Base-by-base conservation (phyloP, 2,797 vertebrate species). In the Brachymystax lenok region DNA sequence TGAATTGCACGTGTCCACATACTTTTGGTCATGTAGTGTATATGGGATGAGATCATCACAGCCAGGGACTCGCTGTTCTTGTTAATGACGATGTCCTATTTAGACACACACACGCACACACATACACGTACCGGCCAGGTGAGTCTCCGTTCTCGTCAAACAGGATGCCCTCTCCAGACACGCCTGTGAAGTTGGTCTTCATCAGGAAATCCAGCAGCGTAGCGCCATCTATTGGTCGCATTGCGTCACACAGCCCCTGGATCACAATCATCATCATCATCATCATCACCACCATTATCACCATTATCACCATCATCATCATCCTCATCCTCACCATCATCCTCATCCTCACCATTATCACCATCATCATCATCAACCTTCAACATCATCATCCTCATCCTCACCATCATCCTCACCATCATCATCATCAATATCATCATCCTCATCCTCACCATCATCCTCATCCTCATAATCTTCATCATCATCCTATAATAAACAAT, bases 61-160 rank as follows among this genome's bases (percentile, higher is more conserved):
- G 63, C 21, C 63, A 8, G n/a, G 61, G 10, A 28, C 33, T 35
- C 68, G 2, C 68, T 19, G 16, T 1, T 5, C 52, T 56, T 19
- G 13, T 56, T 56, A 56, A 1, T 56, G 5, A 56, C 19, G 17
- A 56, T 56, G 17, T 4, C 14, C 4, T 17, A 5, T 17, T 56
- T n/a, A 56, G 19, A 56, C 63, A 50, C n/a, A 24, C 7, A 24
- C n/a, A 8, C 54, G 59, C 27, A 73, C 54, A 63, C 59, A 52
- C 46, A 77, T 30, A 75, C 69, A 71, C 73, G 61, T 95, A 98
- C 98, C 98, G 97, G 93, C 98, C 98, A 46, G 97, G 98, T 0
- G 98, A 98, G 87, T 99, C 98, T 59, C 98, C 98, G 0, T 99
- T 99, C 85, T 94, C 96, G 82, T 99, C 98, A 71, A 99, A 99